Evolutionary conservation across 1,140 invertebrate genomes (phyloP), one percentile per base, ranked within the genome.

Genomic region (Druon quercuslanigerum): DNA sequence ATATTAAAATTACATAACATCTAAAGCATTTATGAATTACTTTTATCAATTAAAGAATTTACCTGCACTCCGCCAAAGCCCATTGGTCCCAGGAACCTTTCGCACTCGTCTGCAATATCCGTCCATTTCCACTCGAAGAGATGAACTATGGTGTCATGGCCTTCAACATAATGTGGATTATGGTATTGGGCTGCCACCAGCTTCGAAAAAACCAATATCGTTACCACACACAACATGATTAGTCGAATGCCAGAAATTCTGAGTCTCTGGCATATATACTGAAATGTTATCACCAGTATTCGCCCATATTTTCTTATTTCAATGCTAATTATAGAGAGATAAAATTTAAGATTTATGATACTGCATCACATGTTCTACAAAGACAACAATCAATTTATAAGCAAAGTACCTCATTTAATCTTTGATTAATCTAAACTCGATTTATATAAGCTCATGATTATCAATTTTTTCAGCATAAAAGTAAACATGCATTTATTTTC

Each of bases 31-130:
- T n/a, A n/a, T 54, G 13, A 70, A 60, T 20, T 72, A 33, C 20
- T 19, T 5, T 14, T 54, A 3, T 7, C 19, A 9, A 17, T 66
- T 9, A 14, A 16, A 66, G 73, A 33, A 50, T 33, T 0, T 82
- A 96, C 95, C 93, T 97, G 96, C 1, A 97, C 95, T 11, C 95
- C 97, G 51, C 92, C 94, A 80, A 90, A 95, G 17, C 94, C 94
- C 57, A 90, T 87, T 0, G 94, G 93, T 14, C 92, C 93, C 1
- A 95, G 88, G 80, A 95, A 95, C n/a, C 86, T 79, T 85, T 94
- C 93, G 81, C 95, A 95, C 84, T 95, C 95, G 3, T 85, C 83
- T 3, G 94, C 94, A 56, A 95, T 93, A 80, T 95, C 94, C 1
- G 84, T 81, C 91, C 92, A 95, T 83, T 92, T 93, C 94, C 95